Evolutionary conservation across 2,113 vertebrate species (phyloP).

Genomic region (Anguilla japonica): DNA sequence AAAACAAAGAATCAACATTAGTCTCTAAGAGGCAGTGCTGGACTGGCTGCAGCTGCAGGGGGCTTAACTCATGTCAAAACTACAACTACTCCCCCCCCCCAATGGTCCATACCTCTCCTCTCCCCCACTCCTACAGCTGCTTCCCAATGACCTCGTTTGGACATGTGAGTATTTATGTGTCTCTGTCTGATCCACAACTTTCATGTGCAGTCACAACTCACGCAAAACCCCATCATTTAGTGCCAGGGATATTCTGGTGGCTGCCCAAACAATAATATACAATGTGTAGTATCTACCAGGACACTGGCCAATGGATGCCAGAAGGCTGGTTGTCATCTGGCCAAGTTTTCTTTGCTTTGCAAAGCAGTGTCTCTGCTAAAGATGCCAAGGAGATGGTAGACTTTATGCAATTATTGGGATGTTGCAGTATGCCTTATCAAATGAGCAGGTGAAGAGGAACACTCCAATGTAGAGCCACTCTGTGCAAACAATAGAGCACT

Average conservation of each 20-base stretch:
- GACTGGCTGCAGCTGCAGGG: background rate
- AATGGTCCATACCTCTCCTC: background rate
- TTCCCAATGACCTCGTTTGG: background rate
- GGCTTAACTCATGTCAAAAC: background rate
- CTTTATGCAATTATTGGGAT: background rate
- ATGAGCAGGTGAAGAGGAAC: background rate
- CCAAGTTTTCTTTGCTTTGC: background rate
- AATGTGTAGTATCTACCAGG: background rate
- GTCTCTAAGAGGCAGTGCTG: slow-evolving; percentile 5
- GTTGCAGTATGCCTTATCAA: background rate
- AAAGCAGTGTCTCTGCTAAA: background rate
- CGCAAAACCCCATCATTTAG: background rate
- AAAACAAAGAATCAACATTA: background rate
- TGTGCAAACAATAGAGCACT: background rate
- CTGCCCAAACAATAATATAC: background rate
- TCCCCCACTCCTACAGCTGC: background rate
- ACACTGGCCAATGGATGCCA: background rate
- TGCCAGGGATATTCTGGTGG: background rate
- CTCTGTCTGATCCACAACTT: slow-evolving; percentile 1
- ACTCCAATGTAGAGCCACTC: background rate
- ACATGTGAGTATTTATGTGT: background rate
- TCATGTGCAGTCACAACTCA: slow-evolving; percentile 1
- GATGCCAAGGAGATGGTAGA: background rate
- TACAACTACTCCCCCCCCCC: background rate
- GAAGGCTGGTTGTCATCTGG: background rate